Conservation (phyloP, 2,113 vertebrate genomes). For the Nanorana parkeri region DNA sequence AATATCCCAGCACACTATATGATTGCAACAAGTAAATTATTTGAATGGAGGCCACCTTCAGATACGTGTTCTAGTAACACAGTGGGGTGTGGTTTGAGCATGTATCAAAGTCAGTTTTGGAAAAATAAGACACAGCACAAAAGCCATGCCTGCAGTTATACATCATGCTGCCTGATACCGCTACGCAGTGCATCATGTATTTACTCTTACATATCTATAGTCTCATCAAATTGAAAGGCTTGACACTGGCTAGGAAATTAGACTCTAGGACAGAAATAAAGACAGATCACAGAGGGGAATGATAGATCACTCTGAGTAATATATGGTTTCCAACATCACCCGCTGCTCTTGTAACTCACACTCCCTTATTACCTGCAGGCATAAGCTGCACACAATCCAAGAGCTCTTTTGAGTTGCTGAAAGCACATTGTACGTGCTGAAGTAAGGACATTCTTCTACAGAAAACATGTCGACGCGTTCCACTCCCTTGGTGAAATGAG, state of each 20-base stretch:
- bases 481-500: neutral
- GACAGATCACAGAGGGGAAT: neutral
- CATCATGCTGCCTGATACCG: neutral
- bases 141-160: neutral
- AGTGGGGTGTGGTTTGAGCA: neutral
- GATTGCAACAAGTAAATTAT: neutral
- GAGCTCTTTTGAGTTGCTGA: conserved; percentile 6
- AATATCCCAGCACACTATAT: neutral
- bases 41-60: neutral
- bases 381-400: conserved; percentile 10
- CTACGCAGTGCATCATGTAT: neutral
- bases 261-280: neutral
- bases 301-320: neutral
- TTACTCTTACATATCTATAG: conserved; percentile 10
- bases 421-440: conserved; percentile 25
- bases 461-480: conserved; percentile 6
- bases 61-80: neutral
- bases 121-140: neutral
- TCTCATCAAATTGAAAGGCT: neutral
- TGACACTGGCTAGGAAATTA: neutral
- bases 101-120: neutral
- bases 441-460: neutral
- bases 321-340: neutral
- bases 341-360: neutral
- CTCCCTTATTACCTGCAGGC: conserved; percentile 12